Evolutionary conservation across 2,113 vertebrate genomes (phyloP), one percentile per base, ranked within the genome.

Genomic region (Rhadina sibilatrix): DNA sequence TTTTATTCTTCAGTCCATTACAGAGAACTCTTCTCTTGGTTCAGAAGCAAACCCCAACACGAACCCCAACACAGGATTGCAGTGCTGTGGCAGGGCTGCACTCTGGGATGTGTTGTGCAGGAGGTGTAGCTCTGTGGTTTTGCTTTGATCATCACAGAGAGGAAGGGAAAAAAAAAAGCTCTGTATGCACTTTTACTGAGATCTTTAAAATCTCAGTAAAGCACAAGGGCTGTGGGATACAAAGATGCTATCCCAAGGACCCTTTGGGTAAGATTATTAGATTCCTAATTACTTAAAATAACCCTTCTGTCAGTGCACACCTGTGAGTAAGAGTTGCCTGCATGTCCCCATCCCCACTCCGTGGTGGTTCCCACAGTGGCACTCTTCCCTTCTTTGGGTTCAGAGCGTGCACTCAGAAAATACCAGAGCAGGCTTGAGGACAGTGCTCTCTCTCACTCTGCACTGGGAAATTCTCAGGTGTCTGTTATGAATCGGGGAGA

Each of bases 61-160:
- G 28, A 53, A 30, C 52, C 52, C 28, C 31, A 89, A n/a, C 35
- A 23, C 1, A 42, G 0, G 0, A 25, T 2, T 17, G 33, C 31
- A 57, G 37, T 0, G 4, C 19, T 60, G 38, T 38, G 54, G 15
- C 64, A 70, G 42, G 59, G 19, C 68, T 60, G 54, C 11, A 12
- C 64, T 53, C 54, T 44, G 50, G 28, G 16, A 22, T 50, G 8
- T 27, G 28, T 56, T 87, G 35, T 60, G 35, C 66, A 52, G 42
- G 64, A 75, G 24, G 25, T 25, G 13, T 11, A 12, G 21, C 4
- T 11, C 33, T 66, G 2, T 69, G 24, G 6, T 52, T 78, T 64
- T 75, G 15, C 64, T 81, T 91, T 53, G 69, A 23, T 63, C 7
- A 3, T 64, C 65, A 52, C 49, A 69, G 24, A 31, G 10, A 70